These are phyloP conservation scores for Ammodytes dubius DNA, from an alignment of 2,113 vertebrate species.

Conservation along the genomic window DNA sequence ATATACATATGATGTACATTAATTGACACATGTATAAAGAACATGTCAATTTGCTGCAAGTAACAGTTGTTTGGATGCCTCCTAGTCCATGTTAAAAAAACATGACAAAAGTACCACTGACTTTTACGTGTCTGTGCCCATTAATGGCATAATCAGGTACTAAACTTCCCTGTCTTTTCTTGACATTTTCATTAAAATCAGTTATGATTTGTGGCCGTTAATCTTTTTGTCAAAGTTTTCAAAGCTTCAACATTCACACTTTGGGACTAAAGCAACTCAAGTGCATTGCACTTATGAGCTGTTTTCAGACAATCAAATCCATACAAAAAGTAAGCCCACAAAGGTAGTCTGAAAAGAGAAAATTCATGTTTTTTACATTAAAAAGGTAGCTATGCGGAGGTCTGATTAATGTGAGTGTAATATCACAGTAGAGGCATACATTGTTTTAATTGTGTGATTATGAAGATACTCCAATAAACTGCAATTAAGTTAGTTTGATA, in stretches of 20 bases:
- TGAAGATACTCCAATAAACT: constrained; percentile 16
- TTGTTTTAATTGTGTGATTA: constrained; percentile 14
- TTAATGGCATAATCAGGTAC: too few relatives aligned
- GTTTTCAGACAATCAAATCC: not conserved
- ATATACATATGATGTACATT: not conserved
- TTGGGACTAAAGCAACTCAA: not conserved
- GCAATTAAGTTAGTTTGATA: constrained; percentile 17
- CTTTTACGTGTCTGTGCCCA: too few relatives aligned
- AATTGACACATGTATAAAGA: not conserved
- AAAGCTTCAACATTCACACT: not conserved
- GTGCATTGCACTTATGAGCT: constrained; percentile 3
- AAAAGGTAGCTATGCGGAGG: constrained; percentile 1
- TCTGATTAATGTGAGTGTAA: not conserved
- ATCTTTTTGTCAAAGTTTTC: not conserved
- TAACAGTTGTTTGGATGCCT: too few relatives aligned
- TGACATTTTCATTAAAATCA: not conserved
- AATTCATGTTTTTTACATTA: not conserved
- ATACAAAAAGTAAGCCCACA: constrained; percentile 12
- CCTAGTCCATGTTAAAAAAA: too few relatives aligned
- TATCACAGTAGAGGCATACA: not conserved
- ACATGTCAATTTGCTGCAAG: not conserved
- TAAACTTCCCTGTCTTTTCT: too few relatives aligned
- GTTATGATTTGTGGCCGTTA: not conserved
- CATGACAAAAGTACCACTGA: too few relatives aligned
- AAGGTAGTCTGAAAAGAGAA: constrained; percentile 5